Evolutionary conservation across 2,797 vertebrate species (phyloP), one percentile per base, ranked within the genome.

Genomic region (Microctenopoma lineatum): DNA sequence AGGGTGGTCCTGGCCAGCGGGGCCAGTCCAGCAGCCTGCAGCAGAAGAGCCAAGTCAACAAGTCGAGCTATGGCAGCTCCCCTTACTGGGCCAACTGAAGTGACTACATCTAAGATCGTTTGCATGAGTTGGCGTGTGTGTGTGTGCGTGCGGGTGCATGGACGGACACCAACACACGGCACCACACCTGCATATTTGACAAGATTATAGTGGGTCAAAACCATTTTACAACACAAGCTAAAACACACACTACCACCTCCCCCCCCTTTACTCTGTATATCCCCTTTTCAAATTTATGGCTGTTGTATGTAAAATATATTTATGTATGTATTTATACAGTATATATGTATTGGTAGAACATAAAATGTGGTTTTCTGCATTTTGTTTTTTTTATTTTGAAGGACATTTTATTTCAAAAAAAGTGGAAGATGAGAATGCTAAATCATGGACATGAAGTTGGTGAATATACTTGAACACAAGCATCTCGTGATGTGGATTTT

Each of bases 251-350:
- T 85, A 92, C 90, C 90, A 81, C 90, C 84, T 89, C 52, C 51
- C 54, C 80, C 87, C 90, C 88, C 73, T 87, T 89, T 87, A 83
- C 90, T 94, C 93, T 92, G 94, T 94, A 94, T 93, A 93, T 95
- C 93, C 94, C 93, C 95, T 95, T 95, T 95, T 93, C 90, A 93
- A 94, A 94, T 94, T 94, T 94, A 95, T 96, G 92, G 90, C 95
- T 96, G 83, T 96, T 98, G 94, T 98, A 97, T 97, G 97, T 98
- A 97, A 96, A 97, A 95, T 98, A 96, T 99, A 98, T 98, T 97
- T 98, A 98, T 98, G 96, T 97, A 96, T 96, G 96, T 97, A 98
- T 97, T 96, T 98, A 94, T 95, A 95, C 94, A 95, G 93, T 95
- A 94, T 94, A 97, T 98, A 98, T 98, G 96, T 97, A 95, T 96